These are phyloP conservation scores for Myripristis jacobus DNA, from an alignment of 2,797 vertebrate genomes.

Conservation along the genomic window DNA sequence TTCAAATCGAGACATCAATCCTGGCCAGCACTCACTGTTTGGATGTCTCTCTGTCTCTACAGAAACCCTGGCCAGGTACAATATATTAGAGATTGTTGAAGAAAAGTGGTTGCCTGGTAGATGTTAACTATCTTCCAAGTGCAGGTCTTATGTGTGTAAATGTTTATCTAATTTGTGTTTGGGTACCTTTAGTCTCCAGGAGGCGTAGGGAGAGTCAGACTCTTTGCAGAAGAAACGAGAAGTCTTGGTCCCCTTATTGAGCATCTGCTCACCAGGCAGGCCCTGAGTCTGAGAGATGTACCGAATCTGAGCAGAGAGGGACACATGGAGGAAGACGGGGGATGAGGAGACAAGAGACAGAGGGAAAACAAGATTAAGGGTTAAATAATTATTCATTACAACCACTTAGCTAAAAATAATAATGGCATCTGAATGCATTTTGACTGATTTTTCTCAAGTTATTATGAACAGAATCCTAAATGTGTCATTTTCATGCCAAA, in stretches of 20 bases:
- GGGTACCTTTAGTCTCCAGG: constrained; percentile 95
- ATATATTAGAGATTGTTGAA: neutral
- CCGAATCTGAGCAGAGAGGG: constrained; percentile 87
- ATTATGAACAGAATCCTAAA: too few species aligned
- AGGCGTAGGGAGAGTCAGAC: constrained; percentile 89
- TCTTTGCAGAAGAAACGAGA: constrained; percentile 95
- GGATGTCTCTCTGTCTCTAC: too few species aligned
- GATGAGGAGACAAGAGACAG: neutral
- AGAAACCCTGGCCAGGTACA: neutral
- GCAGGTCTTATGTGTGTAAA: neutral
- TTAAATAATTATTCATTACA: neutral
- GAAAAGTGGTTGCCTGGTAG: neutral
- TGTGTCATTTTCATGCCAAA: too few species aligned
- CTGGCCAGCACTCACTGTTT: too few species aligned
- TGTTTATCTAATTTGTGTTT: neutral
- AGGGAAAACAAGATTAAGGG: neutral
- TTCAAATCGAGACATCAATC: too few species aligned
- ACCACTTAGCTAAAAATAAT: neutral
- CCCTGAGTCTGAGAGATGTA: constrained; percentile 99
- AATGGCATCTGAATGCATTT: constrained; percentile 10
- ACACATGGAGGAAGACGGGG: neutral
- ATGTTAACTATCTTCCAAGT: neutral
- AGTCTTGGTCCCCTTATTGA: constrained; percentile 97
- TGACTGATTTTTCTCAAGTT: too few species aligned
- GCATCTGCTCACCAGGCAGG: constrained; percentile 91